Percentiles rank a stretch among this genome's conserved stretches.
phyloP scores from a whole-genome alignment of 2,113 vertebrate species.

The Hystrix brachyura region DNA sequence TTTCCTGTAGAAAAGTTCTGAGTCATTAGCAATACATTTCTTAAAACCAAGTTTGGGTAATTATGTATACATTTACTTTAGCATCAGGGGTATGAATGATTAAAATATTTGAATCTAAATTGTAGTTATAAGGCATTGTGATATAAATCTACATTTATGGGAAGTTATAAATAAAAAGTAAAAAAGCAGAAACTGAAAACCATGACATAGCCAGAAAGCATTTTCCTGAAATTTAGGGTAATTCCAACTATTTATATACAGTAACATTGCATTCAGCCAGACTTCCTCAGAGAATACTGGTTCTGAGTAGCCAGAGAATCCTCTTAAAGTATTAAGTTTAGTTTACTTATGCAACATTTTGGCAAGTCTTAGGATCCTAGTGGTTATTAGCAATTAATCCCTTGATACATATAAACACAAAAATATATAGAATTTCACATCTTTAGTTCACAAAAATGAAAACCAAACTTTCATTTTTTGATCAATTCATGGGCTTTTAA shows the following conservation, averaged over 20 bases:
- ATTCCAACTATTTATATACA: not conserved
- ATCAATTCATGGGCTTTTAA: not conserved
- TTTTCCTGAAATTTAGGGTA: conserved; percentile 15
- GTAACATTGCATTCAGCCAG: not conserved
- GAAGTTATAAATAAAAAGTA: conserved; percentile 10
- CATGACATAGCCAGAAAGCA: not conserved
- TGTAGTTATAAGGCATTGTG: not conserved
- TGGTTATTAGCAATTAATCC: not conserved
- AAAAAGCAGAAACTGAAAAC: conserved; percentile 3
- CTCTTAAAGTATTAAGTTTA: not conserved
- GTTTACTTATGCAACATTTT: not conserved
- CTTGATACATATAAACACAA: not conserved
- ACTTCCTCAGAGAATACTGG: not conserved
- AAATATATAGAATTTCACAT: not conserved
- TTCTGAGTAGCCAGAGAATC: not conserved
- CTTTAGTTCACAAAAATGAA: not conserved
- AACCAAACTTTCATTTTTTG: not conserved
- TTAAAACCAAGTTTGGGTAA: not conserved
- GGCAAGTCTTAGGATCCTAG: not conserved
- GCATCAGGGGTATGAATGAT: not conserved
- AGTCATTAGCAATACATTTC: not conserved
- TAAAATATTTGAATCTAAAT: conserved; percentile 44
- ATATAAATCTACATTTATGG: not conserved
- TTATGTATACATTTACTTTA: not conserved
- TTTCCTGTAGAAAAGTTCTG: not conserved